Percentiles rank a stretch among this genome's conserved stretches.
Evolutionary conservation across 2,888 invertebrate genomes (phyloP).

Genomic region (Cryptus viduatorius): DNA sequence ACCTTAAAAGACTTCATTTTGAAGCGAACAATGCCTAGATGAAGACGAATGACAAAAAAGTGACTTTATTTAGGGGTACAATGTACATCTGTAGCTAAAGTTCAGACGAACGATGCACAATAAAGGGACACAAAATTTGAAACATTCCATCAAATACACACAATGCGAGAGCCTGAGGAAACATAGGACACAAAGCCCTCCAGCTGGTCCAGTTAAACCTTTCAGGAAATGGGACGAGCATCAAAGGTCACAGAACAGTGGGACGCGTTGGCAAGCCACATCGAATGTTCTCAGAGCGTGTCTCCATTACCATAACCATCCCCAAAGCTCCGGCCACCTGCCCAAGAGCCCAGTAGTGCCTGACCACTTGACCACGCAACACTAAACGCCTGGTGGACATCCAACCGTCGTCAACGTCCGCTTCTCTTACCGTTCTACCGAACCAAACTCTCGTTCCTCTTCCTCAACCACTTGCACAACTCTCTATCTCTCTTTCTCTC

Average conservation of each 20-base stretch:
- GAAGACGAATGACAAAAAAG: no score
- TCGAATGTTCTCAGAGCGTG: constrained; percentile 63
- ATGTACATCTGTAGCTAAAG: no score
- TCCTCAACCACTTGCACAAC: constrained; percentile 8
- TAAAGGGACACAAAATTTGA: not conserved
- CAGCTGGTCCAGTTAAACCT: not conserved
- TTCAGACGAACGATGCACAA: not conserved
- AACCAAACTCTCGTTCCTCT: constrained; percentile 29
- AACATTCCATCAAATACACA: not conserved
- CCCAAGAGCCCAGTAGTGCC: constrained; percentile 21
- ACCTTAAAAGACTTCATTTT: no score
- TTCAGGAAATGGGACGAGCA: not conserved
- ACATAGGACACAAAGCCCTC: not conserved
- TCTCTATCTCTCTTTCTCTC: constrained; percentile 8
- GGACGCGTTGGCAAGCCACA: constrained; percentile 50
- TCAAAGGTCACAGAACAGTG: not conserved
- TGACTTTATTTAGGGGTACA: no score
- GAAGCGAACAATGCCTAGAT: no score
- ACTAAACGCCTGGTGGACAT: constrained; percentile 60
- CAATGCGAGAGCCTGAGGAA: not conserved
- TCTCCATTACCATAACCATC: constrained; percentile 68
- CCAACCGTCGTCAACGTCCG: constrained; percentile 42
- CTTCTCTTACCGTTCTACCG: not conserved
- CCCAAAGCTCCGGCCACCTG: constrained; percentile 51
- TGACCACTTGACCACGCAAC: constrained; percentile 54